phyloP scores from a whole-genome alignment of 2,113 vertebrate species.

The Lethenteron reissneri region DNA sequence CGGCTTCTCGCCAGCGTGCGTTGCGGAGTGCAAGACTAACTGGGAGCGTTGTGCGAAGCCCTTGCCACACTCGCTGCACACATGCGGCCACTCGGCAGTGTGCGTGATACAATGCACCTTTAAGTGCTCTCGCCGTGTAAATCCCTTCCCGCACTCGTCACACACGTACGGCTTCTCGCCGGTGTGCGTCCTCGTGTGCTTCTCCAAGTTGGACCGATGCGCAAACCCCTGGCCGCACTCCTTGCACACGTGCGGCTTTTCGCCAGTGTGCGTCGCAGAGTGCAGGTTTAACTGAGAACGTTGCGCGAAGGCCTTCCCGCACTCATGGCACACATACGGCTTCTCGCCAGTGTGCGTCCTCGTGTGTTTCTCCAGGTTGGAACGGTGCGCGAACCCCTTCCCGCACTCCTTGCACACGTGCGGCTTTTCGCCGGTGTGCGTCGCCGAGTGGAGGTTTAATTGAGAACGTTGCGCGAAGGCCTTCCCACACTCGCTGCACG shows the following conservation, averaged over 20 bases:
- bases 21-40: conserved; percentile 1
- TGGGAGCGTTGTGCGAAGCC: background rate
- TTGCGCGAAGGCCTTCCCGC: background rate
- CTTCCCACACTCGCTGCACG: background rate
- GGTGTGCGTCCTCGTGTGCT: conserved; percentile 1
- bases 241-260: background rate
- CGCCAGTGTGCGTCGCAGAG: background rate
- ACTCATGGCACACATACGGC: background rate
- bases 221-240: conserved; percentile 3
- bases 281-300: background rate
- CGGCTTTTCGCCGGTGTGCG: background rate
- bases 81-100: background rate
- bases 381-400: background rate
- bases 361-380: background rate
- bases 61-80: background rate
- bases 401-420: conserved; percentile 3
- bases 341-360: conserved; percentile 4
- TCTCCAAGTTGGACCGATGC: background rate
- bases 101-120: conserved; percentile 17
- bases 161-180: conserved; percentile 5
- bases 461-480: background rate
- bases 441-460: background rate
- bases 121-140: conserved; percentile 19
- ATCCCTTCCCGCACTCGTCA: background rate
- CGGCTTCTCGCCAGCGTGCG: background rate